Percentiles rank a stretch among this genome's conserved stretches.
Evolutionary conservation across 2,888 invertebrate genomes (phyloP).

Genomic region (Helleia helle): DNA sequence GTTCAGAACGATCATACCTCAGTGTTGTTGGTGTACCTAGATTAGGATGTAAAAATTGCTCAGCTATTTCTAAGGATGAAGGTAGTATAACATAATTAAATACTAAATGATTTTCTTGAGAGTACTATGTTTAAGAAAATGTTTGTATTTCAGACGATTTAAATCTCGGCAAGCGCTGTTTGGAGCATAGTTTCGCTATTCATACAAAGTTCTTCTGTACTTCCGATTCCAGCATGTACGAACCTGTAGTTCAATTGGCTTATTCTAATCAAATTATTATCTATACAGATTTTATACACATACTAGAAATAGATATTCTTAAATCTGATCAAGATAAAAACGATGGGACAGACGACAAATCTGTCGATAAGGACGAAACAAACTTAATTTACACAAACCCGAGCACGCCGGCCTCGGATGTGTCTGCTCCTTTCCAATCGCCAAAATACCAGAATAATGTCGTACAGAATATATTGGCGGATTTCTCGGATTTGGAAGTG

Average conservation of each 20-base stretch:
- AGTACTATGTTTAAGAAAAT: neutral
- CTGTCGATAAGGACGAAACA: constrained; percentile 47
- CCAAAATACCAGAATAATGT: constrained; percentile 70
- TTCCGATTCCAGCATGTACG: constrained; percentile 86
- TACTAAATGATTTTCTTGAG: neutral
- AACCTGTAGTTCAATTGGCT: constrained; percentile 79
- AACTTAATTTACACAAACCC: constrained; percentile 50
- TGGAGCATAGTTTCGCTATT: constrained; percentile 92
- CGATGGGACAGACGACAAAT: constrained; percentile 41
- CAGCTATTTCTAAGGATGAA: constrained; percentile 64
- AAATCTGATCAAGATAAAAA: constrained; percentile 49
- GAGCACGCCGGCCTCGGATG: constrained; percentile 50
- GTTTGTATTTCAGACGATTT: constrained; percentile 45
- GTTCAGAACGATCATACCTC: constrained; percentile 65
- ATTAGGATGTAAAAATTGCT: constrained; percentile 76
- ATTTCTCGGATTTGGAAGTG: constrained; percentile 76
- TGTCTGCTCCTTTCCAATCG: constrained; percentile 62
- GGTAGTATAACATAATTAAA: constrained; percentile 31
- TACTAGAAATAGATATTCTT: constrained; percentile 77
- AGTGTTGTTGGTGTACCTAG: constrained; percentile 75
- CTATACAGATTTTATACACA: constrained; percentile 90
- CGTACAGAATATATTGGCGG: constrained; percentile 75
- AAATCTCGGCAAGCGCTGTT: constrained; percentile 81
- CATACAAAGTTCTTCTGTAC: constrained; percentile 94
- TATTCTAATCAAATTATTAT: constrained; percentile 84